Base-by-base conservation (phyloP, 2,113 vertebrate genomes). In the Prietella phreatophila region DNA sequence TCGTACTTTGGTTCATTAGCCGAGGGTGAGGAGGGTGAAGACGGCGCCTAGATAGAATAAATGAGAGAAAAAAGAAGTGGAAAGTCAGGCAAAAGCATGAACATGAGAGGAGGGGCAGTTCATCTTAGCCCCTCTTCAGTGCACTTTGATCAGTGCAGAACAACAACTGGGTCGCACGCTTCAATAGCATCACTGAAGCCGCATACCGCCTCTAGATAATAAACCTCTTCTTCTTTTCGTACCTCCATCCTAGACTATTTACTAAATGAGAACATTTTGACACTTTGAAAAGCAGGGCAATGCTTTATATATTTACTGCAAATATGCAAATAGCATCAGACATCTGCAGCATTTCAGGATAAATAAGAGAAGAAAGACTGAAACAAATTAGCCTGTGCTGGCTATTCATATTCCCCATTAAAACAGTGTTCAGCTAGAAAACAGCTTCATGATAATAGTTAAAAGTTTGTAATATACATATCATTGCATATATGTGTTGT, bases 1-100 rank as follows among this genome's bases (percentile, higher is more conserved):
- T 98, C 96, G 0, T 97, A 99, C 94, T 97, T 97, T 95, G 96
- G 96, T 95, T 97, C 96, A 91, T 97, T 95, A 95, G 96, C 95
- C 92, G 94, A 93, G 91, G 96, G 97, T 89, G 96, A 97, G 80
- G 96, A 96, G 90, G 97, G 97, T 10, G 96, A 96, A 71, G 96
- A 96, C 13, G 96, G 95, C 58, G 96, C 96, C 98, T 99, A 95
- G 61, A 79, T 42, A 91, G 93, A 95, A 95, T 89, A 96, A 94
- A 96, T 88, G 88, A 95, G 87, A 91, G 39, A 79, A 82, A 53
- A 39, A 53, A 80, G 19, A 86, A 22, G 25, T 22, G 33, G 8
- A 55, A 82, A 85, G 56, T 61, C 50, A 73, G 65, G 65, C 73
- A 55, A 65, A 89, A n/a, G 58, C 22, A 61, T 25, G 60, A 73